These are phyloP conservation scores for Orthosia incerta DNA, from an alignment of 2,888 invertebrate species.

Conservation along the genomic window DNA sequence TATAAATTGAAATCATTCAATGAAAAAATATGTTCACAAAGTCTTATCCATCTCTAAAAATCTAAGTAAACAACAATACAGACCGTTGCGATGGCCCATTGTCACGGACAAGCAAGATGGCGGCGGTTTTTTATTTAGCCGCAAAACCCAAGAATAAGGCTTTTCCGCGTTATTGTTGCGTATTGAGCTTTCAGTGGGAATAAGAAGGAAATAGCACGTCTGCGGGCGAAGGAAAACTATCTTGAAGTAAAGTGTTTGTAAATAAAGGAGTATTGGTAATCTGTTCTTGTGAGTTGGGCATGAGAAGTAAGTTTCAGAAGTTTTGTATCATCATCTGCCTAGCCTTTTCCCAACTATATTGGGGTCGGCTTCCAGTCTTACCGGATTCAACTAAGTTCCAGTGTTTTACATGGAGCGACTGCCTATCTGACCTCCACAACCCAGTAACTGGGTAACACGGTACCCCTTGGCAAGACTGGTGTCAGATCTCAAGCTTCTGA, in stretches of 20 bases:
- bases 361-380: no score
- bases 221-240: slow-evolving; percentile 35
- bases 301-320: background rate
- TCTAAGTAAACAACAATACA: slow-evolving; percentile 59
- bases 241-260: slow-evolving; percentile 19
- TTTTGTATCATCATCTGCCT: no score
- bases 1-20: no score
- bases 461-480: no score
- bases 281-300: background rate
- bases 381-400: no score
- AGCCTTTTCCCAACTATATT: no score
- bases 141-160: slow-evolving; percentile 63
- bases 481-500: no score
- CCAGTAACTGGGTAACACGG: no score
- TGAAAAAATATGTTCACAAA: background rate
- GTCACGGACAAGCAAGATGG: slow-evolving; percentile 69
- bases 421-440: no score
- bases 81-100: slow-evolving; percentile 64
- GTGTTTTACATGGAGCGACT: no score
- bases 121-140: slow-evolving; percentile 65
- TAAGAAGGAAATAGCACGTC: slow-evolving; percentile 48
- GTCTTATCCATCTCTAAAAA: slow-evolving; percentile 44
- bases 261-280: slow-evolving; percentile 16
- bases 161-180: slow-evolving; percentile 62
- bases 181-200: slow-evolving; percentile 58